Evolutionary conservation across 2,797 vertebrate genomes (phyloP).

Genomic region (Lepilemur septentrionalis): DNA sequence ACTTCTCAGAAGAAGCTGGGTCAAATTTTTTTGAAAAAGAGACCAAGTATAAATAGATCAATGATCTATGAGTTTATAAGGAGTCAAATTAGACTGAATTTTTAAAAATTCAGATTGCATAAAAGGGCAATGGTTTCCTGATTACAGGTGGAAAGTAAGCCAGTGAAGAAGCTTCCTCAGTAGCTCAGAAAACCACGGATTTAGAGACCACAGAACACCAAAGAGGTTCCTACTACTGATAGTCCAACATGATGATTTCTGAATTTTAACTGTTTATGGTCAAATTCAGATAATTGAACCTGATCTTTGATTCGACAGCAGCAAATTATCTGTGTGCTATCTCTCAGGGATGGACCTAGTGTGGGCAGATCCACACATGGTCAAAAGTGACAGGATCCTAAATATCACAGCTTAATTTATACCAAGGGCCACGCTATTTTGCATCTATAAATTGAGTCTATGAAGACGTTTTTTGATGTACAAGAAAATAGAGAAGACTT

Average conservation of each 20-base stretch:
- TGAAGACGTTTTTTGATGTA: not conserved
- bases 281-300: not conserved
- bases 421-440: not conserved
- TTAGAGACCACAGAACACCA: not conserved
- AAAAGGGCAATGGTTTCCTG: not conserved
- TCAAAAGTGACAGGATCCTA: not conserved
- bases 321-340: not conserved
- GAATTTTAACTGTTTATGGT: not conserved
- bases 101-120: not conserved
- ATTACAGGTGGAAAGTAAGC: not conserved
- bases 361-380: not conserved
- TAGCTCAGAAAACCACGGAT: not conserved
- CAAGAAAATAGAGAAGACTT: not conserved
- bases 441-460: not conserved
- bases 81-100: not conserved
- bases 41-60: not conserved
- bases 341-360: not conserved
- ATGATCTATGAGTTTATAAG: not conserved
- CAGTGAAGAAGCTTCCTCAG: not conserved
- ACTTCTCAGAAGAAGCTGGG: not conserved
- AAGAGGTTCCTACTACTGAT: not conserved
- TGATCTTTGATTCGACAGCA: not conserved
- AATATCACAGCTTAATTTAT: constrained; percentile 9
- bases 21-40: not conserved
- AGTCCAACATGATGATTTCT: not conserved